A percentile compares a stretch with the other conserved stretches of the same genome.
phyloP scores from a whole-genome alignment of 1,140 invertebrate species.

The Ganaspis sp. region DNA sequence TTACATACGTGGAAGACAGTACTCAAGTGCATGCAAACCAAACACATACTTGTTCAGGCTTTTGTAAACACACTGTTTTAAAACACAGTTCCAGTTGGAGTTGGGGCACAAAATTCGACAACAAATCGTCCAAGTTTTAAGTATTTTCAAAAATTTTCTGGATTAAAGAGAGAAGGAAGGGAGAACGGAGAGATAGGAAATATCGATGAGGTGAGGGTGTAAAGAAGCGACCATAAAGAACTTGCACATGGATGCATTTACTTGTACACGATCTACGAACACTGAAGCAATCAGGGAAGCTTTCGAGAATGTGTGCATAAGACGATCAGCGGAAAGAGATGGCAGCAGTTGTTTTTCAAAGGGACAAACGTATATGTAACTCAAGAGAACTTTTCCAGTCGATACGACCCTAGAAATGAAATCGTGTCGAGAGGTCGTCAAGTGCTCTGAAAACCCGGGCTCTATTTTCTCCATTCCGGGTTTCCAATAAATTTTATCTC shows the following conservation, averaged over 20 bases:
- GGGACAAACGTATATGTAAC: constrained; percentile 62
- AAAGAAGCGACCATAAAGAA: constrained; percentile 64
- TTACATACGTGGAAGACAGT: constrained; percentile 30
- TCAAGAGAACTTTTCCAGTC: constrained; percentile 46
- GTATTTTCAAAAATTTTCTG: constrained; percentile 59
- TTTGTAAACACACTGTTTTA: constrained; percentile 49
- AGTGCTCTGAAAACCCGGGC: neutral
- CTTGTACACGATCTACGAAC: neutral
- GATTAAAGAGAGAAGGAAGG: neutral
- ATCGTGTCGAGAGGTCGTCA: constrained; percentile 29
- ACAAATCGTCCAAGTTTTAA: constrained; percentile 69
- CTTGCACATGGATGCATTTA: constrained; percentile 32
- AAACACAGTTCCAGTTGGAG: constrained; percentile 55
- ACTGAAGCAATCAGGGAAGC: neutral
- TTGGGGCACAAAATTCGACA: constrained; percentile 40
- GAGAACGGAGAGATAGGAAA: neutral
- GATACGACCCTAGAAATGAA: constrained; percentile 39
- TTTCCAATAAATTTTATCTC: constrained; percentile 15
- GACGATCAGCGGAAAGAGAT: constrained; percentile 14
- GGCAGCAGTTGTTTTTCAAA: constrained; percentile 61
- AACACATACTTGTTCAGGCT: neutral
- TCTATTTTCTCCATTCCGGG: neutral
- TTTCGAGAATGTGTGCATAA: constrained; percentile 33
- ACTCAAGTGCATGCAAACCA: constrained; percentile 13
- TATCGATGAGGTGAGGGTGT: constrained; percentile 35